Evolutionary conservation across 2,113 vertebrate species (phyloP).

Genomic region (Dipodomys stephensi): DNA sequence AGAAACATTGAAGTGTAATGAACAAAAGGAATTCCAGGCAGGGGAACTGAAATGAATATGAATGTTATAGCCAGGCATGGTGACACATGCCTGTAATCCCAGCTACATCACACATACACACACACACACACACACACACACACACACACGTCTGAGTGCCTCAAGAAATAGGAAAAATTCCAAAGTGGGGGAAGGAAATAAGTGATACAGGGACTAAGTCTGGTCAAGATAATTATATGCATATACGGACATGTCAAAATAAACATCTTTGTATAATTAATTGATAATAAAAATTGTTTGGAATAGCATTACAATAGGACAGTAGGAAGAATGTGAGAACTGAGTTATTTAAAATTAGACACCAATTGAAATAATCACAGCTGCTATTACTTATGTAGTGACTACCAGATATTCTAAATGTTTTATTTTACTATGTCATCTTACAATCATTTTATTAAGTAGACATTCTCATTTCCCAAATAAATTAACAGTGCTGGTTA

Average conservation of each 20-base stretch:
- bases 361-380: constrained; percentile 22
- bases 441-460: neutral
- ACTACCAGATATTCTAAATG: constrained; percentile 29
- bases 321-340: neutral
- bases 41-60: neutral
- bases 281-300: neutral
- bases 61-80: neutral
- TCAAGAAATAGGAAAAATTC: too few relatives aligned
- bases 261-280: too few relatives aligned
- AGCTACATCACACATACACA: neutral
- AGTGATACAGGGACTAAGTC: too few relatives aligned
- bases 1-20: neutral
- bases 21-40: neutral
- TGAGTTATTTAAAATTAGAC: constrained; percentile 48
- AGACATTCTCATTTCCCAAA: too few relatives aligned
- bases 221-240: too few relatives aligned
- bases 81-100: too few relatives aligned
- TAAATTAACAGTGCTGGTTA: too few relatives aligned
- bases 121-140: neutral
- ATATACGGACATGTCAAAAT: too few relatives aligned
- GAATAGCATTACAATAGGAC: neutral
- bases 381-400: neutral
- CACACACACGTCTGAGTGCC: neutral
- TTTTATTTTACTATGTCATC: neutral
- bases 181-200: too few relatives aligned